Base-by-base conservation (phyloP, 2,113 vertebrate genomes). In the Neotragus pygmaeus region DNA sequence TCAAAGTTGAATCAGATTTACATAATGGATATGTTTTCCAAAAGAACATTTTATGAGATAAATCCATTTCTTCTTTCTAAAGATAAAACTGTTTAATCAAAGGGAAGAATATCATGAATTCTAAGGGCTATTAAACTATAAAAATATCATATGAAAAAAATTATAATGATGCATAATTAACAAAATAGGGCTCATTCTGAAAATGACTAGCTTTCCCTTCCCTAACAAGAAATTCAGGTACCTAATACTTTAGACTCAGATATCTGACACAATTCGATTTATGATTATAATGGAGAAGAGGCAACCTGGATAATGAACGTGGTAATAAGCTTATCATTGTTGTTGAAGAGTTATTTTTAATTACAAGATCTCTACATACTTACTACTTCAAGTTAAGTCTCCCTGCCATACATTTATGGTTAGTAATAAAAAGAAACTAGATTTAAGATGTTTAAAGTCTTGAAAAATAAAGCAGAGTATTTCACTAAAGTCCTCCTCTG, bases 401-500 rank as follows among this genome's bases (percentile, higher is more conserved):
- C 82, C 39, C 15, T 14, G 49, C 6, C 27, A 43, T 30, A 87
- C 4, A 64, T 60, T 58, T 64, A 86, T 12, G 9, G 47, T 9
- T 45, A 70, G 3, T 45, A 85, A 57, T 60, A 96, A 98, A 86
- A 97, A 89, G 84, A 96, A 75, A 8, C 95, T 97, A 97, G 96
- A 97, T 77, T 96, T 78, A 77, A 95, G 90, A 97, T 98, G 97
- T 97, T 98, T 98, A 97, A 98, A 98, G 97, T 97, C 96, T 66
- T 92, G 94, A 98, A 97, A 83, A 95, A 95, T 96, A 94, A 96
- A 53, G 89, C 53, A 97, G 97, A 13, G 94, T 97, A 96, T 97
- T 96, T 90, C 89, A 95, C 95, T 51, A 78, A 57, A 97, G 90
- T 87, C 7, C 25, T 60, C 36, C 55, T 27, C 47, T 27, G n/a